Evolutionary conservation across 2,888 invertebrate genomes (phyloP).

Genomic region (Pristionchus entomophagus): DNA sequence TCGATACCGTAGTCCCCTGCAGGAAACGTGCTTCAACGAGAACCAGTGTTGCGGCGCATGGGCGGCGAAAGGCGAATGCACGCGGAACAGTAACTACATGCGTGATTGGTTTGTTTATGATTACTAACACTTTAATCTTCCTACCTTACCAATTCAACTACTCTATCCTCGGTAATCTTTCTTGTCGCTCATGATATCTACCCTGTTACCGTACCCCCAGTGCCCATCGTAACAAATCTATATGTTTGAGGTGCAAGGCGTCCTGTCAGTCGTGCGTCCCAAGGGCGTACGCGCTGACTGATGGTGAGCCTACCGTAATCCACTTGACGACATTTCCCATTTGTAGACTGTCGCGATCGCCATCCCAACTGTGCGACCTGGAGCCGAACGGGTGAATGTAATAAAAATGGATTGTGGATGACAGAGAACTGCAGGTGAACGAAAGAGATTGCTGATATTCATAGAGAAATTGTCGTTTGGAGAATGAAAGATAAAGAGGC

Average conservation of each 20-base stretch:
- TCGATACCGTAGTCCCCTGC: too few relatives aligned
- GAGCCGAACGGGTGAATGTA: conserved; percentile 67
- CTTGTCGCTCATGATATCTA: too few relatives aligned
- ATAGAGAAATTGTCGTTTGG: too few relatives aligned
- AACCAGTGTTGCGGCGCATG: conserved; percentile 49
- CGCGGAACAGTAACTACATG: conserved; percentile 46
- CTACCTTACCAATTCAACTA: too few relatives aligned
- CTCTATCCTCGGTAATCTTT: too few relatives aligned
- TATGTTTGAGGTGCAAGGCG: conserved; percentile 48
- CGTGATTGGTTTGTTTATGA: conserved; percentile 46
- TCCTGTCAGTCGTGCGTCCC: conserved; percentile 44
- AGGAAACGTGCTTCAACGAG: conserved; percentile 50
- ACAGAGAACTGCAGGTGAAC: conserved; percentile 51
- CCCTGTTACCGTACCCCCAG: neutral
- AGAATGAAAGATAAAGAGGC: too few relatives aligned
- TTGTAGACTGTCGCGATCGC: conserved; percentile 68
- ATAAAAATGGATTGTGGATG: conserved; percentile 69
- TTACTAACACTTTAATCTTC: too few relatives aligned
- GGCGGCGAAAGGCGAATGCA: conserved; percentile 46
- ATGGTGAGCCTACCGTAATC: conserved; percentile 35
- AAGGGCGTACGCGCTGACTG: neutral
- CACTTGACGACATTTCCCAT: neutral
- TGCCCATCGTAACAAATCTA: neutral
- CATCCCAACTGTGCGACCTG: conserved; percentile 67
- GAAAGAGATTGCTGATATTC: too few relatives aligned